phyloP scores from a whole-genome alignment of 2,113 vertebrate genomes.

The Ursus arctos region DNA sequence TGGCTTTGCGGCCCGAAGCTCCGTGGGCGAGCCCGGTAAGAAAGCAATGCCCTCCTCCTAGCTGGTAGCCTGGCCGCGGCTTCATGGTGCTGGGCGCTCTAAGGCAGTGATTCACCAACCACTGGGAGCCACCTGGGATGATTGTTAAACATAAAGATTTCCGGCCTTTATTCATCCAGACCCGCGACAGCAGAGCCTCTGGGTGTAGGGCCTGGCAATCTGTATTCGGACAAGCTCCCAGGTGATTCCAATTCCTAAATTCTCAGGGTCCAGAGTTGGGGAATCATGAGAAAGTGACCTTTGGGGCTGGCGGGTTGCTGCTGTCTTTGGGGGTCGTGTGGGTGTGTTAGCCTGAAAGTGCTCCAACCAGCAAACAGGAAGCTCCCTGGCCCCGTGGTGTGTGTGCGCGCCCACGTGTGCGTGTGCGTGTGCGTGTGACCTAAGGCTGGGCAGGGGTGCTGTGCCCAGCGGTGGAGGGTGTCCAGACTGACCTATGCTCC shows the following conservation, averaged over 20 bases:
- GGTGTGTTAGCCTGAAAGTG: background rate
- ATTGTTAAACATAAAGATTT: conserved; percentile 84
- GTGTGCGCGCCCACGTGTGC: too few relatives aligned
- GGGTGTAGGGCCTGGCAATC: conserved; percentile 77
- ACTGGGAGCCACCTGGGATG: conserved; percentile 77
- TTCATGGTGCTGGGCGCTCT: background rate
- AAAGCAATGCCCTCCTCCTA: background rate
- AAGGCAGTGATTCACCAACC: background rate
- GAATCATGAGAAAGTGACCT: background rate
- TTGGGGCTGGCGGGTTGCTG: background rate
- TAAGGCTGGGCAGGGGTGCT: background rate
- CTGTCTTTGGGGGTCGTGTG: background rate
- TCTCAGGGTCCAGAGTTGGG: conserved; percentile 5
- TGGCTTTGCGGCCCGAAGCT: background rate
- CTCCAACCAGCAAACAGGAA: background rate
- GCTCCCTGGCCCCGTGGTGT: background rate
- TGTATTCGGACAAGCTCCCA: conserved; percentile 70
- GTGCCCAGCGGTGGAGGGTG: background rate
- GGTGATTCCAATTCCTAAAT: conserved; percentile 6
- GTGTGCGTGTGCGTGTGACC: background rate
- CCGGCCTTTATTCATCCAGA: conserved; percentile 81
- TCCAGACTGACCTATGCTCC: conserved; percentile 93
- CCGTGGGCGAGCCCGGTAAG: background rate
- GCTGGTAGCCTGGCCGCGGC: background rate
- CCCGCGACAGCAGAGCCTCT: conserved; percentile 76